phyloP scores from a whole-genome alignment of 2,113 vertebrate species.

The Lanius ludovicianus region DNA sequence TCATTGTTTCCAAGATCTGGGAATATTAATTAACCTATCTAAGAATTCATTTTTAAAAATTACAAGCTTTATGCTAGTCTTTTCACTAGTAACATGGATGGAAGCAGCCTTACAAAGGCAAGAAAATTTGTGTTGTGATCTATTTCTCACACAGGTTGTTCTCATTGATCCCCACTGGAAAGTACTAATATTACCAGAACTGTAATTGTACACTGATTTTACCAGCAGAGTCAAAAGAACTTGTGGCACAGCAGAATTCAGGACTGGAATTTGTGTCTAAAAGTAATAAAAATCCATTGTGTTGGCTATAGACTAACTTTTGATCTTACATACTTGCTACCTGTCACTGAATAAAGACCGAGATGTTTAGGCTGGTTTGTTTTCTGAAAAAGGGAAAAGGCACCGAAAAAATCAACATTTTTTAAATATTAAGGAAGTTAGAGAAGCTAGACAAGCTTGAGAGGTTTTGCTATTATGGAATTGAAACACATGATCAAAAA shows the following conservation, averaged over 20 bases:
- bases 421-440: not conserved
- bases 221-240: constrained; percentile 6
- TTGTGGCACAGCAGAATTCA: constrained; percentile 21
- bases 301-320: not conserved
- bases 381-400: not conserved
- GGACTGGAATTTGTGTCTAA: not conserved
- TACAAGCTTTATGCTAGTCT: not conserved
- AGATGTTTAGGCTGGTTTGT: not conserved
- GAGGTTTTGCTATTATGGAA: not conserved
- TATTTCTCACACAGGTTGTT: constrained; percentile 34
- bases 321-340: not conserved
- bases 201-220: not conserved
- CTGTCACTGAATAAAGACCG: not conserved
- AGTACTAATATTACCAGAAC: constrained; percentile 31
- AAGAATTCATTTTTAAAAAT: constrained; percentile 17
- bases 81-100: constrained; percentile 7
- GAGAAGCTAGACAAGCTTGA: not conserved
- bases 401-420: not conserved
- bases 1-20: not conserved
- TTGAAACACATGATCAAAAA: not conserved
- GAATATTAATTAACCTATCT: not conserved
- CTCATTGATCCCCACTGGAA: constrained; percentile 57
- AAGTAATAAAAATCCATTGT: not conserved
- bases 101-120: constrained; percentile 31
- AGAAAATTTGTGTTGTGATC: constrained; percentile 26